Conservation (phyloP, 2,797 vertebrate genomes). For the Chrysocyon brachyurus region DNA sequence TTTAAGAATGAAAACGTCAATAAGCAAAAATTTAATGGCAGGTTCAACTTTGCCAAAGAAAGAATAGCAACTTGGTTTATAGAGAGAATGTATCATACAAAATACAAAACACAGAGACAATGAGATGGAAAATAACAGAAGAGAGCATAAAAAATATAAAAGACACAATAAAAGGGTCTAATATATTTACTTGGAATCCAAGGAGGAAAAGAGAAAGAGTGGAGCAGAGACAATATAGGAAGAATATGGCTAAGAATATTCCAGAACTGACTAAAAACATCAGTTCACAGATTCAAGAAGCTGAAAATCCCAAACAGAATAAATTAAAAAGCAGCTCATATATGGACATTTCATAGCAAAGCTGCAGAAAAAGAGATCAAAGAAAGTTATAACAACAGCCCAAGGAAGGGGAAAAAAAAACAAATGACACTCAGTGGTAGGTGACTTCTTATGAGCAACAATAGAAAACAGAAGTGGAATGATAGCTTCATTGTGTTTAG, state of each 20-base stretch:
- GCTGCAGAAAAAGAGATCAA: neutral
- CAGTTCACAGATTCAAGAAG: neutral
- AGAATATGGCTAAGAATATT: neutral
- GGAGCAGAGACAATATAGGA: neutral
- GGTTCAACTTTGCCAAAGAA: neutral
- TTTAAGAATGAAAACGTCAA: neutral
- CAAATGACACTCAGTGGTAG: neutral
- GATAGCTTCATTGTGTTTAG: neutral
- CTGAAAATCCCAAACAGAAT: neutral
- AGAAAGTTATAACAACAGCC: neutral
- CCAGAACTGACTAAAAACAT: neutral
- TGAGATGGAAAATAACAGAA: neutral
- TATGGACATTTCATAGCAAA: neutral
- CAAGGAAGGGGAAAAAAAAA: neutral
- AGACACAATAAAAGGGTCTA: neutral
- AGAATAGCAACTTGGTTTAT: neutral
- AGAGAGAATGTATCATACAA: neutral
- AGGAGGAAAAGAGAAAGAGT: neutral
- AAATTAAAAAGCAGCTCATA: neutral
- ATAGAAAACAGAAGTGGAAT: slow-evolving; percentile 15
- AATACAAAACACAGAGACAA: neutral
- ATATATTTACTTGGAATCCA: neutral
- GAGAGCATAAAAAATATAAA: neutral
- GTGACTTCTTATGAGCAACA: neutral
- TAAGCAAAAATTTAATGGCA: neutral